Percentiles rank a stretch among this genome's conserved stretches.
Evolutionary conservation across 92 coral and sea anemone genomes (phyloP).

Genomic region (Parazoanthus darwini): DNA sequence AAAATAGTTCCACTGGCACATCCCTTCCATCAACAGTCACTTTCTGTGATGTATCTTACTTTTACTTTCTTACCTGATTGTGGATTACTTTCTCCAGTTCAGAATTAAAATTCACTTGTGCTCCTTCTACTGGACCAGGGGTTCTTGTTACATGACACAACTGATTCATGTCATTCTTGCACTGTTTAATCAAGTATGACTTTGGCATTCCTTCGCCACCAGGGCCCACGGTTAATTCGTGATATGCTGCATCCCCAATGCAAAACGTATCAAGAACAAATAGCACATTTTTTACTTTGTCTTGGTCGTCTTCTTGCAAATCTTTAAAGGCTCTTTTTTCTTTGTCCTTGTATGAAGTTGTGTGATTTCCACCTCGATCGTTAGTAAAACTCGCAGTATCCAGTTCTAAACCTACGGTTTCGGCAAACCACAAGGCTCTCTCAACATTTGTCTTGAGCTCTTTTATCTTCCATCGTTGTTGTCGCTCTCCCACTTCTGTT

Average conservation of each 20-base stretch:
- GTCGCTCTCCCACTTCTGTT: constrained; percentile 52
- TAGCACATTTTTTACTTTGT: constrained; percentile 54
- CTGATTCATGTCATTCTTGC: constrained; percentile 43
- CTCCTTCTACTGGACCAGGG: constrained; percentile 61
- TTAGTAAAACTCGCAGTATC: constrained; percentile 40
- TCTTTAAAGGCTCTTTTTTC: constrained; percentile 50
- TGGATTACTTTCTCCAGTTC: constrained; percentile 46
- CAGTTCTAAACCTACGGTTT: constrained; percentile 57
- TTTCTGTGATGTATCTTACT: not conserved
- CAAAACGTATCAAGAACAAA: constrained; percentile 64
- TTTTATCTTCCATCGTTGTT: constrained; percentile 50
- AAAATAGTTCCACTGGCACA: constrained; percentile 46
- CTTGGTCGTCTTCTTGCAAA: constrained; percentile 54
- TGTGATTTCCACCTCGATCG: constrained; percentile 31
- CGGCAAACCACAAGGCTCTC: constrained; percentile 68
- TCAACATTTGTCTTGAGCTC: constrained; percentile 66
- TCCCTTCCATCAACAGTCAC: constrained; percentile 33
- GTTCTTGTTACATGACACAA: constrained; percentile 51
- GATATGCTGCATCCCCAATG: constrained; percentile 69
- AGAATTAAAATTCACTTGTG: constrained; percentile 46
- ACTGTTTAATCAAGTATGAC: constrained; percentile 55
- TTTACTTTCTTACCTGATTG: constrained; percentile 27
- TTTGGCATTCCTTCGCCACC: constrained; percentile 56
- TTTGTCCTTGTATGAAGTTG: constrained; percentile 35
- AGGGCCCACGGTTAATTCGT: constrained; percentile 63